Evolutionary conservation across 2,113 vertebrate species (phyloP).

Genomic region (Chinchilla lanigera): DNA sequence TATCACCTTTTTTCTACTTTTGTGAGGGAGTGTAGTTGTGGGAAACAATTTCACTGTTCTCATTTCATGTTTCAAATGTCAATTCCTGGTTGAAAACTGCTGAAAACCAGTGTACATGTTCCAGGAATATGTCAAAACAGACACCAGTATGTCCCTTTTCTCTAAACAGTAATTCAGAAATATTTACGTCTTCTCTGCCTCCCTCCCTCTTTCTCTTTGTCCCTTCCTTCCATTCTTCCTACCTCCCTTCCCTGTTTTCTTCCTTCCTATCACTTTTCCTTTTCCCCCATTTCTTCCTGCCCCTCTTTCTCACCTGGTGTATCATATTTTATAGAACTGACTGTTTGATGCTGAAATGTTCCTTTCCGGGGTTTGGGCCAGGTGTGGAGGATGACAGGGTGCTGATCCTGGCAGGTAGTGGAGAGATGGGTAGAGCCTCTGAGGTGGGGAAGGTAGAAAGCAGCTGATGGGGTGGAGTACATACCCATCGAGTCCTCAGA

Average conservation of each 20-base stretch:
- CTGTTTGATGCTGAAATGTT: background rate
- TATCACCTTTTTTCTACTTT: background rate
- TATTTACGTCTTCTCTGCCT: too few relatives aligned
- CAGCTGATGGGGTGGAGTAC: background rate
- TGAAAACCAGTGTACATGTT: background rate
- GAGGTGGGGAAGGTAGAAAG: background rate
- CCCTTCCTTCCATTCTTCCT: background rate
- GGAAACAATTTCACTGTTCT: background rate
- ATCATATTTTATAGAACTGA: background rate
- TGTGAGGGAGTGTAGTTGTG: background rate
- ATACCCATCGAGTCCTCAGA: background rate
- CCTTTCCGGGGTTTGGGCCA: background rate
- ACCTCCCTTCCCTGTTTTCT: rapidly evolving
- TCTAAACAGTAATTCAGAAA: background rate
- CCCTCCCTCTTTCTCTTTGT: rapidly evolving
- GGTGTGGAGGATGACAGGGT: background rate
- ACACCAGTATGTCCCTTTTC: background rate
- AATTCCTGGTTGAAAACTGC: background rate
- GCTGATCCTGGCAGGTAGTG: background rate
- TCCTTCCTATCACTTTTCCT: background rate
- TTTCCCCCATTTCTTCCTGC: rapidly evolving
- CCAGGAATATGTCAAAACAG: background rate
- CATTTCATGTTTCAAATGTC: conserved; percentile 6
- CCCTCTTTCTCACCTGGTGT: background rate
- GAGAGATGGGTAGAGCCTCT: too few relatives aligned